Base-by-base conservation (phyloP, 2,797 vertebrate genomes). In the Channa striata region DNA sequence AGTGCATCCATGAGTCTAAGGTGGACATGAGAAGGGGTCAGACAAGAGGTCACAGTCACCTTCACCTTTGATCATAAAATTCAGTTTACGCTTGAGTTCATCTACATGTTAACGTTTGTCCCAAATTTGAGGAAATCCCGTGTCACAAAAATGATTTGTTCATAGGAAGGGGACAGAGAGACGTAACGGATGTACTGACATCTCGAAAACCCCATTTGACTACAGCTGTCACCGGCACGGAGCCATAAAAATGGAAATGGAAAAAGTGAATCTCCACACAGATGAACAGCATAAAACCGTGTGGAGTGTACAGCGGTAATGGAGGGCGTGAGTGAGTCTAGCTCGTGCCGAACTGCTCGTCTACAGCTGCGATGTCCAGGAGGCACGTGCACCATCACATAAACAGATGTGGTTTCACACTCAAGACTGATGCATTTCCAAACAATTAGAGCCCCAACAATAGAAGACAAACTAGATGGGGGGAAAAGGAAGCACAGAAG, bases 181-280 rank as follows among this genome's bases (percentile, higher is more conserved):
- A 30, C n/a, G n/a, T n/a, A n/a, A n/a, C n/a, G n/a, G n/a, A n/a
- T n/a, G n/a, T n/a, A n/a, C n/a, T n/a, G n/a, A n/a, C 25, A 30
- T 4, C 25, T 30, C 25, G 25, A 30, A 30, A 30, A 30, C 6
- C 25, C 6, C 25, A 30, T 30, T 30, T 30, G 25, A 4, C 2
- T 30, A 30, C 25, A 30, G 25, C 25, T 30, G 1, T 30, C 25
- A 2, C 25, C 25, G 25, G 6, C 25, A 30, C 25, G 6, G 25
- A 30, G 25, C 4, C 25, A 30, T 30, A 40, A 57, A 72, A 63
- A 37, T 13, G 40, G 11, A 78, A 78, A 60, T 60, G 50, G 73
- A 69, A 72, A 74, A 78, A 77, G 56, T 68, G 49, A 72, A 69
- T 71, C 58, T 59, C 13, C 59, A 52, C 73, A 61, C 68, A 40